Conservation (phyloP, 2,113 vertebrate genomes). For the Takifugu flavidus region DNA sequence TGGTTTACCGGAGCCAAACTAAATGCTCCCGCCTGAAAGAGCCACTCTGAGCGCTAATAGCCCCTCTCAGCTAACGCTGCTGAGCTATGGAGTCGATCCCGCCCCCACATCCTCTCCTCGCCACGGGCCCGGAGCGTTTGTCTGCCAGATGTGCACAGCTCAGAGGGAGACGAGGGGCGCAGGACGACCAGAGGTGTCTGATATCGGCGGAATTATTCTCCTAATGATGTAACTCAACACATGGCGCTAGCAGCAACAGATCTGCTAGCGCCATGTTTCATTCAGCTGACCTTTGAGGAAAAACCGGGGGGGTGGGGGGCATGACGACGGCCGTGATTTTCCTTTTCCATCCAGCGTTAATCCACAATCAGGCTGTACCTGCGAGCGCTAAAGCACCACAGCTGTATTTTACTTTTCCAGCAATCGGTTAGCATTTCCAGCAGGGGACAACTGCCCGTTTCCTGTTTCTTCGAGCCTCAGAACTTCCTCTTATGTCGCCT, state of each 20-base stretch:
- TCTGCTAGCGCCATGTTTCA: conserved; percentile 38
- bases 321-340: conserved; percentile 4
- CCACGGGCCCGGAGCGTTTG: conserved; percentile 58
- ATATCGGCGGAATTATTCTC: conserved; percentile 69
- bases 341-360: conserved; percentile 12
- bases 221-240: conserved; percentile 66
- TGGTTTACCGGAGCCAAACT: conserved; percentile 14
- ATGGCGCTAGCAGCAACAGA: conserved; percentile 45
- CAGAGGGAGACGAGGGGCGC: conserved; percentile 52
- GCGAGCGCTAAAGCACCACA: background rate
- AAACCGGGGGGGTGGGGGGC: conserved; percentile 1
- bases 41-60: conserved; percentile 31
- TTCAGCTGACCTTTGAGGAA: conserved; percentile 32
- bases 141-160: conserved; percentile 71
- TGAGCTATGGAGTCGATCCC: conserved; percentile 57
- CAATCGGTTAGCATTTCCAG: background rate
- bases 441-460: too few species aligned
- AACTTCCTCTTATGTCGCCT: background rate
- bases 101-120: conserved; percentile 53
- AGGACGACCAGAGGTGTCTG: conserved; percentile 66
- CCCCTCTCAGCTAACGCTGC: conserved; percentile 39
- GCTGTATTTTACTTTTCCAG: background rate
- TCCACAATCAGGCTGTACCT: conserved; percentile 5
- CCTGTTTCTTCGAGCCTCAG: background rate
- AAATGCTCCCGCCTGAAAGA: conserved; percentile 56